Conservation (phyloP, 2,888 invertebrate genomes). For the Clunio marinus region DNA sequence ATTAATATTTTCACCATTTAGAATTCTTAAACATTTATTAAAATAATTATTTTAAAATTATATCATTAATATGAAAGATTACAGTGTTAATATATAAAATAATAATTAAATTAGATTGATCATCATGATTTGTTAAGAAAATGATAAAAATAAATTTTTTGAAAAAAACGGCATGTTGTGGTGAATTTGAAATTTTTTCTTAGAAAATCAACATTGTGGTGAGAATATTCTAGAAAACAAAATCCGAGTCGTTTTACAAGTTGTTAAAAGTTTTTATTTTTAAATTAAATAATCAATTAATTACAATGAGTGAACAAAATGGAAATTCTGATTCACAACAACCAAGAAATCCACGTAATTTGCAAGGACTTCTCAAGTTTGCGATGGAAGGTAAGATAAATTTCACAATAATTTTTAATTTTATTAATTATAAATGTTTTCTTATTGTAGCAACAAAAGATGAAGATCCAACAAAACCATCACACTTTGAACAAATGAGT, state of each 20-base stretch:
- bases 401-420: constrained; percentile 23
- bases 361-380: constrained; percentile 59
- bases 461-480: constrained; percentile 56
- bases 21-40: too few species aligned
- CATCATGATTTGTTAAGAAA: too few species aligned
- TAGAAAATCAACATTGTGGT: neutral
- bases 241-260: neutral
- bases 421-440: too few species aligned
- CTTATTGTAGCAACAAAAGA: constrained; percentile 53
- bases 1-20: too few species aligned
- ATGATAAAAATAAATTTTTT: too few species aligned
- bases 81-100: too few species aligned
- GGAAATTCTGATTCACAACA: neutral
- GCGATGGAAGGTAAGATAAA: constrained; percentile 56
- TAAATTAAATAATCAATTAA: neutral
- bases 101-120: too few species aligned
- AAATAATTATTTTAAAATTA: too few species aligned
- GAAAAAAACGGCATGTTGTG: neutral
- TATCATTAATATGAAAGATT: too few species aligned
- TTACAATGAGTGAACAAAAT: neutral
- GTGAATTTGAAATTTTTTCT: neutral
- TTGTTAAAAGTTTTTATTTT: neutral
- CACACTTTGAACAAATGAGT: constrained; percentile 58
- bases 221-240: neutral
- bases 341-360: constrained; percentile 35